phyloP scores from a whole-genome alignment of 2,888 invertebrate species.

The Drosophila kambysellisi region DNA sequence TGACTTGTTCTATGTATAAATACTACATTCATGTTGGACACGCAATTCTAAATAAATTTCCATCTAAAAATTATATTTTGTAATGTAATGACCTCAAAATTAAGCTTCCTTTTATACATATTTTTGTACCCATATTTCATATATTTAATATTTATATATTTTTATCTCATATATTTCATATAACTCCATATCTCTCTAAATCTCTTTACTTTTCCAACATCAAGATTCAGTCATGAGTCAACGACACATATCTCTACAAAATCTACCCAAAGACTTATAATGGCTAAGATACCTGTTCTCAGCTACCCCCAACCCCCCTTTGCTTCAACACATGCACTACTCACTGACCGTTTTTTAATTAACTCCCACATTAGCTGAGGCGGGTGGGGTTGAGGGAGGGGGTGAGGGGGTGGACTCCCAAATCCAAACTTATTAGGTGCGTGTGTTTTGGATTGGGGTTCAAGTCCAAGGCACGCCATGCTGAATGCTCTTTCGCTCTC shows the following conservation, averaged over 20 bases:
- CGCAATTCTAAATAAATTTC: no score
- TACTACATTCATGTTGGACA: no score
- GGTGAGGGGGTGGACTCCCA: slow-evolving; percentile 32
- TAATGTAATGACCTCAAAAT: neutral
- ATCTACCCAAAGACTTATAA: slow-evolving; percentile 1
- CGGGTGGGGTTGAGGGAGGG: neutral
- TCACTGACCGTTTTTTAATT: slow-evolving; percentile 58
- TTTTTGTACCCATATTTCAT: neutral
- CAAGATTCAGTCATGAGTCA: neutral
- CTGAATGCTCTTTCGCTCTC: neutral
- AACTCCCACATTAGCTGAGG: slow-evolving; percentile 36
- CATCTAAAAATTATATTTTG: no score
- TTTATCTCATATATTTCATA: neutral
- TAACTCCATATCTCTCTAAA: neutral
- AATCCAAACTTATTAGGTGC: slow-evolving; percentile 74
- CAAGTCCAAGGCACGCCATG: slow-evolving; percentile 37
- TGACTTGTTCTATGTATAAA: rapidly evolving
- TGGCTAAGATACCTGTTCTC: slow-evolving; percentile 2
- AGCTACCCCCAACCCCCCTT: neutral
- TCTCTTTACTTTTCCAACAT: neutral
- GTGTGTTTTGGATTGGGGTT: slow-evolving; percentile 44
- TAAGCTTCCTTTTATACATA: neutral
- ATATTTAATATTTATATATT: neutral
- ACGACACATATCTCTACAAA: neutral
- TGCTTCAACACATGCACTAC: neutral